phyloP scores from a whole-genome alignment of 2,888 invertebrate genomes.

The Merodon equestris region DNA sequence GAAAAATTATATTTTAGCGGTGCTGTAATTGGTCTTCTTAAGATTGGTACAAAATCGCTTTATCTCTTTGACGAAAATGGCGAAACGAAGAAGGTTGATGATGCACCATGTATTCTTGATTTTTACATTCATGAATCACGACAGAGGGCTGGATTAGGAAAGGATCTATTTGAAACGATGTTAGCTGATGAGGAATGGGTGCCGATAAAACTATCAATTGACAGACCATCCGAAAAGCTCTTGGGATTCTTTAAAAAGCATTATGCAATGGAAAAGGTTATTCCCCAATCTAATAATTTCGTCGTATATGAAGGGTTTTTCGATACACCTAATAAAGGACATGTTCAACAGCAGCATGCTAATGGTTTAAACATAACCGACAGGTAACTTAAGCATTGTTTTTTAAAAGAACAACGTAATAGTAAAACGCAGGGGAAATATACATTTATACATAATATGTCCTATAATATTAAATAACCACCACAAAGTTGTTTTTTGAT shows the following conservation, averaged over 20 bases:
- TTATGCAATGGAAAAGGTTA: slow-evolving; percentile 83
- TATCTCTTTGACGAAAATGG: slow-evolving; percentile 89
- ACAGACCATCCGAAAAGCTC: slow-evolving; percentile 94
- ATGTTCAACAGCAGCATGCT: slow-evolving; percentile 70
- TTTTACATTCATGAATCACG: slow-evolving; percentile 92
- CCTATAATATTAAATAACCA: neutral
- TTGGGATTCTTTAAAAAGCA: slow-evolving; percentile 91
- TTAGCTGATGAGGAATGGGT: slow-evolving; percentile 84
- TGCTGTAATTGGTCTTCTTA: slow-evolving; percentile 90
- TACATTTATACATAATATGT: neutral
- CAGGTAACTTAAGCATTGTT: slow-evolving; percentile 73
- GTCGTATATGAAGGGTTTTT: slow-evolving; percentile 92
- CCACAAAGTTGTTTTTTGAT: slow-evolving; percentile 15
- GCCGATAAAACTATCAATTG: slow-evolving; percentile 91
- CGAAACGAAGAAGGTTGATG: slow-evolving; percentile 86
- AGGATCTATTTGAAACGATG: slow-evolving; percentile 92
- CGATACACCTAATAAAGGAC: slow-evolving; percentile 70
- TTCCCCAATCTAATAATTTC: slow-evolving; percentile 93
- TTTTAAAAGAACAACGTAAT: too few relatives aligned
- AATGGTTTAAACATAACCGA: slow-evolving; percentile 75
- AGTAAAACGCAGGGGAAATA: neutral
- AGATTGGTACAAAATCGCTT: slow-evolving; percentile 93
- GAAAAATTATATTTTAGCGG: slow-evolving; percentile 80
- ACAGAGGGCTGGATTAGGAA: slow-evolving; percentile 93
- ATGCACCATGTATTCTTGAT: slow-evolving; percentile 93